phyloP scores from a whole-genome alignment of 2,797 vertebrate genomes.

The Megaceryle alcyon region DNA sequence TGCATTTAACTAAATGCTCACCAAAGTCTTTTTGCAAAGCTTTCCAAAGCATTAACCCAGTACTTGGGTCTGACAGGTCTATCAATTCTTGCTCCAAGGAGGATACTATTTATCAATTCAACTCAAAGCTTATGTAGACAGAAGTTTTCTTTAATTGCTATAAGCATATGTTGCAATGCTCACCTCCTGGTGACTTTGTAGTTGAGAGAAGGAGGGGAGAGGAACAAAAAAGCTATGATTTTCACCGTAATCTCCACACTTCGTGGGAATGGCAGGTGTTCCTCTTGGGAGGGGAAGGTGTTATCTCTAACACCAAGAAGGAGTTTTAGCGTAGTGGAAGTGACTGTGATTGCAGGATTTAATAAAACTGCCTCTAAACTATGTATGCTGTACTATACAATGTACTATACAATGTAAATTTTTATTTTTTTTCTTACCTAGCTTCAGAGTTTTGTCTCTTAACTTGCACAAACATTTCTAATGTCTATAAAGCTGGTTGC shows the following conservation, averaged over 20 bases:
- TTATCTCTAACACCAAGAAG: constrained; percentile 2
- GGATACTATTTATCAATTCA: constrained; percentile 14
- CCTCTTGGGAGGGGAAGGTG: constrained; percentile 43
- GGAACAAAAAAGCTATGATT: constrained; percentile 25
- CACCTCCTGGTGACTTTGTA: constrained; percentile 56
- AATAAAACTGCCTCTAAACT: constrained; percentile 57
- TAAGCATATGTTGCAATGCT: constrained; percentile 53
- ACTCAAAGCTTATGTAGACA: not conserved
- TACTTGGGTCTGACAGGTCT: not conserved
- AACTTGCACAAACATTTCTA: constrained; percentile 50
- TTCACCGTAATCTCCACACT: constrained; percentile 4
- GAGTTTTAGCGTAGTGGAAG: constrained; percentile 32
- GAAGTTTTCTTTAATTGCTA: constrained; percentile 47
- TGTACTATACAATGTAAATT: not conserved
- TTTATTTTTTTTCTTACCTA: not conserved
- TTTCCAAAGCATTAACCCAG: not conserved
- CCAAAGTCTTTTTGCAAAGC: not conserved
- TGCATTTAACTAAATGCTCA: not conserved
- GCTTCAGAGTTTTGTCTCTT: constrained; percentile 53
- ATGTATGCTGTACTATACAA: constrained; percentile 17
- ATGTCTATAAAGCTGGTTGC: constrained; percentile 52
- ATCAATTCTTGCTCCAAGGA: not conserved
- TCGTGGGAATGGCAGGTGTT: constrained; percentile 61
- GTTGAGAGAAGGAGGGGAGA: constrained; percentile 20
- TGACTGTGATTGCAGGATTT: constrained; percentile 38